These are phyloP conservation scores for Lepidostoma basale DNA, from an alignment of 1,140 invertebrate species.

Conservation along the genomic window DNA sequence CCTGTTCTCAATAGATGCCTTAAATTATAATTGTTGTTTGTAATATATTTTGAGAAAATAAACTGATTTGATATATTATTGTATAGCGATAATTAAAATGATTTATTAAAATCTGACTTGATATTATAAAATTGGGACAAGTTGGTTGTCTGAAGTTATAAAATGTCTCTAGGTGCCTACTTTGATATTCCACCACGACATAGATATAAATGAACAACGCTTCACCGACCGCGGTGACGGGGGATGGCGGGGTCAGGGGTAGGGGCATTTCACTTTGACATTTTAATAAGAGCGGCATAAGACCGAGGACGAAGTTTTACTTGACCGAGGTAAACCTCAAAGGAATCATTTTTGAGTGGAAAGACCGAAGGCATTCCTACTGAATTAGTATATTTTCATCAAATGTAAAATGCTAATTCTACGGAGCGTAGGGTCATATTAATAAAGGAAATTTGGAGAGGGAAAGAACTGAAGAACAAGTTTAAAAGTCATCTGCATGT, in stretches of 20 bases:
- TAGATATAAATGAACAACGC: neutral
- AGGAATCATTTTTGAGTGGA: conserved; percentile 5
- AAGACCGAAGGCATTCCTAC: neutral
- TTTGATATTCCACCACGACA: no score
- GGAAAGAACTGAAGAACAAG: neutral
- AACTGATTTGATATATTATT: no score
- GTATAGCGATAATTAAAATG: no score
- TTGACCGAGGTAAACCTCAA: conserved; percentile 4
- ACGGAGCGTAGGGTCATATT: neutral
- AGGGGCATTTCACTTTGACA: no score
- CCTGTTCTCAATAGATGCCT: no score
- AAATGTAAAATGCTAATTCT: neutral
- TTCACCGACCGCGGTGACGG: neutral
- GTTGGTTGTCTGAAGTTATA: no score
- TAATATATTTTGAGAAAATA: no score
- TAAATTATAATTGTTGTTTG: no score
- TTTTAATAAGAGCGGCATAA: conserved; percentile 1
- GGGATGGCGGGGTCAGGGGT: no score
- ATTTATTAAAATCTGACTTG: no score
- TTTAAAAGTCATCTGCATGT: neutral
- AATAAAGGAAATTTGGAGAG: neutral
- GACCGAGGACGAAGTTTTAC: neutral
- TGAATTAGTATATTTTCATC: conserved; percentile 5
- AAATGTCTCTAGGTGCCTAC: no score
- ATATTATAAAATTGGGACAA: no score